Evolutionary conservation across 2,113 vertebrate genomes (phyloP).

Genomic region (Chaenocephalus aceratus): DNA sequence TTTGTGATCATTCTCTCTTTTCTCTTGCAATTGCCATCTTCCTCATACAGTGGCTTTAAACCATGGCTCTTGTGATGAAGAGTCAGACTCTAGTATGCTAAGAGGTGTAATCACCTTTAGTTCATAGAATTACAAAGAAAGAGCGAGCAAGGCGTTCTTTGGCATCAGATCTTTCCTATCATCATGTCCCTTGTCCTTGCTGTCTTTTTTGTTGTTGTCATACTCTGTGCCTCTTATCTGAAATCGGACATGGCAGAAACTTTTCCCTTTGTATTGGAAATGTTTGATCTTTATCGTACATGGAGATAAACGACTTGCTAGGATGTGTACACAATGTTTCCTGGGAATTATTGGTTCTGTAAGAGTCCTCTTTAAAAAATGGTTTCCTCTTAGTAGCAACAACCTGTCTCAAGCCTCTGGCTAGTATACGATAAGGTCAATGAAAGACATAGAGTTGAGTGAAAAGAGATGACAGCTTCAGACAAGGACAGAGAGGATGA

Average conservation of each 20-base stretch:
- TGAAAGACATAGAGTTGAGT: slow-evolving; percentile 19
- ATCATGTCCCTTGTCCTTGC: background rate
- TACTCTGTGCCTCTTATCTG: background rate
- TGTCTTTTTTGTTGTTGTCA: background rate
- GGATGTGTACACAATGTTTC: background rate
- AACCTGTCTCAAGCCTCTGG: background rate
- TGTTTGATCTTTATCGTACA: background rate
- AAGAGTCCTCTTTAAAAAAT: background rate
- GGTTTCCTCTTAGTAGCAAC: background rate
- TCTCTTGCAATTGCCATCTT: slow-evolving; percentile 2
- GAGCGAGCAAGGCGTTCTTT: background rate
- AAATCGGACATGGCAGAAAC: slow-evolving; percentile 2
- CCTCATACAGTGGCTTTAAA: slow-evolving; percentile 6
- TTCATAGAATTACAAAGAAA: slow-evolving; percentile 11
- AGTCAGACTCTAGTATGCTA: slow-evolving; percentile 20
- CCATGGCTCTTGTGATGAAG: slow-evolving; percentile 9
- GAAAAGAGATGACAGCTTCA: slow-evolving; percentile 21
- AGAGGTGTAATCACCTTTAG: slow-evolving; percentile 29
- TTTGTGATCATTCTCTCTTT: background rate
- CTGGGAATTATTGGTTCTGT: background rate
- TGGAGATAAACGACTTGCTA: slow-evolving; percentile 3
- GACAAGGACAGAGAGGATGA: slow-evolving; percentile 19
- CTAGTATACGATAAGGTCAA: background rate
- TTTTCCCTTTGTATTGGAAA: background rate
- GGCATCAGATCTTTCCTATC: background rate